Base-by-base conservation (phyloP, 2,113 vertebrate species). In the Lasiurus borealis region DNA sequence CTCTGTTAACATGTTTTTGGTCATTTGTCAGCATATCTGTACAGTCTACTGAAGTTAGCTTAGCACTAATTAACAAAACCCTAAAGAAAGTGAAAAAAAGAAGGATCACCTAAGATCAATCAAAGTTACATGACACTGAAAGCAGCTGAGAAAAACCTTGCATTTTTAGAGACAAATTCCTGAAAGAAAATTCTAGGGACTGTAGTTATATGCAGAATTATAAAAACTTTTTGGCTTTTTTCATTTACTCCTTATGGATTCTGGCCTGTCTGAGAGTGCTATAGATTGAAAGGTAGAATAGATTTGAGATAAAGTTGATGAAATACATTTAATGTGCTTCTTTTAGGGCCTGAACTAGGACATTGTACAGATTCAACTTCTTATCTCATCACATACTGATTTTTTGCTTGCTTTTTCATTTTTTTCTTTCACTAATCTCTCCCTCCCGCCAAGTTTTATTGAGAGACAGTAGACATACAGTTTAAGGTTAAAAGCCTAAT, bases 21-120 rank as follows among this genome's bases (percentile, higher is more conserved):
- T 85, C 85, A 92, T 91, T 96, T 96, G 64, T 94, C 90, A 92
- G 62, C 40, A 95, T 95, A 91, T 96, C n/a, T 87, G 34, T 93
- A 85, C 85, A 77, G 62, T 92, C 64, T 93, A n/a, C 85, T 88
- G 92, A 92, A 0, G 0, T 68, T 68, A 68, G 31, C 48, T 85
- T 76, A 95, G 73, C 16, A 44, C 77, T 95, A 96, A 95, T 95
- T 93, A 95, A 59, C 12, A 78, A 94, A 92, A 88, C 75, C 96
- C 68, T 82, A 50, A 92, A 93, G 50, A 88, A 64, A 57, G 34
- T 57, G n/a, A 80, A 48, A 68, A 90, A 88, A 95, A 93, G n/a
- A 40, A 40, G 34, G 81, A 52, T 80, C 44, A 85, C 36, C 44
- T 50, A 91, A 40, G 46, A 88, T 94, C 68, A 89, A 18, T 68